Percentiles rank a stretch among this genome's conserved stretches.
These are phyloP conservation scores for Hartigia nigra DNA, from an alignment of 2,888 invertebrate genomes.

Conservation along the genomic window DNA sequence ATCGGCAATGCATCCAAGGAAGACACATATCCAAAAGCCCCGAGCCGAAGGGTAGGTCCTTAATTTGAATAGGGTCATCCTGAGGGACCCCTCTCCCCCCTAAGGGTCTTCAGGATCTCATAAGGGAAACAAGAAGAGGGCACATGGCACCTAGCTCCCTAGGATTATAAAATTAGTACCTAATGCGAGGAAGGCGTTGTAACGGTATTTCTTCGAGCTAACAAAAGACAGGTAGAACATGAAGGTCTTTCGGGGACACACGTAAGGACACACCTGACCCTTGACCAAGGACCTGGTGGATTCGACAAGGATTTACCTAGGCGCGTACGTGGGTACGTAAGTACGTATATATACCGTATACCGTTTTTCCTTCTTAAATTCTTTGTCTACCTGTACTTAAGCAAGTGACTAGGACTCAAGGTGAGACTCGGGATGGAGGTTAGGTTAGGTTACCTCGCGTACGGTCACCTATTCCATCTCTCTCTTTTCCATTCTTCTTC, in stretches of 20 bases:
- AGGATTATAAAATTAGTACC: constrained; percentile 58
- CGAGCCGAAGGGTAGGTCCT: not conserved
- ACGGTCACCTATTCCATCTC: not conserved
- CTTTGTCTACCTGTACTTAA: not conserved
- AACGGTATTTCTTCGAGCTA: constrained; percentile 40
- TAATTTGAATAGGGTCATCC: not conserved
- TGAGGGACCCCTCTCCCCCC: not conserved
- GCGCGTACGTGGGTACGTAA: not conserved
- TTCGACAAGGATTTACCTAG: not conserved
- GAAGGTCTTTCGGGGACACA: constrained; percentile 3
- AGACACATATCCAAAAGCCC: not conserved
- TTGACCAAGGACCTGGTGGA: not conserved
- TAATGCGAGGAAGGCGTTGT: constrained; percentile 51
- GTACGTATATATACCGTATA: not conserved
- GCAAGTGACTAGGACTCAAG: not conserved
- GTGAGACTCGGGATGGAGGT: not conserved
- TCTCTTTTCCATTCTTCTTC: not conserved
- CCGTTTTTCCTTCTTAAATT: not conserved
- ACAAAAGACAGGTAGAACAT: constrained; percentile 36
- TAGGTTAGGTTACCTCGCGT: not conserved
- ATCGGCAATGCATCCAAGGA: not conserved
- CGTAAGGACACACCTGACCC: constrained; percentile 3
- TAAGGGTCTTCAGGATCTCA: not conserved
- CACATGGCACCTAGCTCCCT: constrained; percentile 35
- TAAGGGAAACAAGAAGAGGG: constrained; percentile 8